A percentile compares a stretch with the other conserved stretches of the same genome.
These are phyloP conservation scores for Neoarius graeffei DNA, from an alignment of 2,113 vertebrate genomes.

Conservation along the genomic window DNA sequence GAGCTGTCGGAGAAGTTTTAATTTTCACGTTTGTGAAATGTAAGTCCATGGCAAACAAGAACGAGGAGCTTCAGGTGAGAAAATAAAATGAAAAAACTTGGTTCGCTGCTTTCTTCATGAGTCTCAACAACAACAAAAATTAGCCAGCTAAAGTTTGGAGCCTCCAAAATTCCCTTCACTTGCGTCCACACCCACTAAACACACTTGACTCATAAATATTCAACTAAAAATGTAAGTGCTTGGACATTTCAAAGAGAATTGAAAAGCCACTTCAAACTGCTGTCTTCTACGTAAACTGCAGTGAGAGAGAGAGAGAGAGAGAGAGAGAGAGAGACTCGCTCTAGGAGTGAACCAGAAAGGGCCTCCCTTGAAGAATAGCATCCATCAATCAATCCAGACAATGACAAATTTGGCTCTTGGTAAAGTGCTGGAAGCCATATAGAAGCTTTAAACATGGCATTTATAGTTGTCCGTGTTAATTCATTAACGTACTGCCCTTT, in stretches of 20 bases:
- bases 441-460: constrained; percentile 44
- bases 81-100: too few species aligned
- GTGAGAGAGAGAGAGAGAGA: neutral
- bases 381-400: constrained; percentile 27
- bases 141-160: too few species aligned
- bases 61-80: too few species aligned
- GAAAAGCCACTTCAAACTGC: neutral
- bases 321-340: neutral
- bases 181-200: too few species aligned
- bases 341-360: neutral
- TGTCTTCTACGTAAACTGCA: neutral
- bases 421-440: constrained; percentile 11
- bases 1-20: neutral
- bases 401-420: constrained; percentile 10
- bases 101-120: too few species aligned
- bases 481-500: constrained; percentile 44
- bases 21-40: neutral
- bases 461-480: constrained; percentile 34
- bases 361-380: constrained; percentile 11
- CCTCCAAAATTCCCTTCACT: too few species aligned
- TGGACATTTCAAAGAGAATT: neutral
- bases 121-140: too few species aligned
- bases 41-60: neutral
- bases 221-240: too few species aligned
- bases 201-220: too few species aligned